Conservation (phyloP, 2,888 invertebrate genomes). For the Geotrupes spiniger region DNA sequence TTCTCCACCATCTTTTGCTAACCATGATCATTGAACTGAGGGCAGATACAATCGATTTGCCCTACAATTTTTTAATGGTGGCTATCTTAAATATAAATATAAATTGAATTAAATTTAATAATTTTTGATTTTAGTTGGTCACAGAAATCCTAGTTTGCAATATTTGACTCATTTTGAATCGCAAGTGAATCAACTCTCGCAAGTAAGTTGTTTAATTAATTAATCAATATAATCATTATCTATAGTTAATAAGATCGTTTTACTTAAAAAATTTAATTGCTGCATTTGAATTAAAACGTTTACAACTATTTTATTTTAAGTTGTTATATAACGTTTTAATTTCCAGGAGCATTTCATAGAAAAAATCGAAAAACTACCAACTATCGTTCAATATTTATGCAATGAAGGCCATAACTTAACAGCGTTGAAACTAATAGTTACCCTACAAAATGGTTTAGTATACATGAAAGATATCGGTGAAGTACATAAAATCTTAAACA, state of each 20-base stretch:
- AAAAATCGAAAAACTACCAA: conserved; percentile 34
- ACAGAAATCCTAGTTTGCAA: conserved; percentile 16
- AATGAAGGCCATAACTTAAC: conserved; percentile 37
- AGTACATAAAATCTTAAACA: conserved; percentile 20
- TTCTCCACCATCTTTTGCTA: neutral
- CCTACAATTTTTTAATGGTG: too few species aligned
- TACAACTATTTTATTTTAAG: too few species aligned
- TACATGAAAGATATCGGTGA: conserved; percentile 14
- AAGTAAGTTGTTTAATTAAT: conserved; percentile 13
- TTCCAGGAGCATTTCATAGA: conserved; percentile 25
- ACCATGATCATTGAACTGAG: neutral
- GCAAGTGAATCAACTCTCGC: conserved; percentile 8
- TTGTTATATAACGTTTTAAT: too few species aligned
- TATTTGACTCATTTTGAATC: conserved; percentile 23
- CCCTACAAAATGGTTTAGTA: conserved; percentile 28
- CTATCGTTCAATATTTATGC: conserved; percentile 31
- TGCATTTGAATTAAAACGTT: too few species aligned
- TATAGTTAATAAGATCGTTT: too few species aligned
- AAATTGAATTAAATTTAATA: conserved; percentile 7
- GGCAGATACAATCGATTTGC: too few species aligned
- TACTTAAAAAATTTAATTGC: too few species aligned
- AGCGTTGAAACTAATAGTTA: conserved; percentile 33
- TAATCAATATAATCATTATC: neutral
- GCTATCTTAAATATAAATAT: too few species aligned
- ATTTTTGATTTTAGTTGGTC: conserved; percentile 23